Base-by-base conservation (phyloP, 1,140 invertebrate genomes). In the Nephila pilipes region DNA sequence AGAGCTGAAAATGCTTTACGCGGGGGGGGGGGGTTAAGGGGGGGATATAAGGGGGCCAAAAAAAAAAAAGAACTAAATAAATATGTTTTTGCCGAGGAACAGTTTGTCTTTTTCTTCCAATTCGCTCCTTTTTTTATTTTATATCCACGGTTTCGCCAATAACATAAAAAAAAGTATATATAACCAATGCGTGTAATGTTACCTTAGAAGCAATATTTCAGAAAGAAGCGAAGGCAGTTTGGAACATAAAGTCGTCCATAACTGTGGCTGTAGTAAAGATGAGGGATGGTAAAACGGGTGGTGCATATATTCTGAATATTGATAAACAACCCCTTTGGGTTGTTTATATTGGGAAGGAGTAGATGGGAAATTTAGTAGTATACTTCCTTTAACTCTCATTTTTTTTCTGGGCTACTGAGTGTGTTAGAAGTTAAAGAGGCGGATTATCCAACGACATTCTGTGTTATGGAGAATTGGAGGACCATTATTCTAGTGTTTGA, bases 81-180 rank as follows among this genome's bases (percentile, higher is more conserved):
- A 92, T 92, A 92, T 92, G 90, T 92, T 92, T 92, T 85, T 36
- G 57, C 80, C 5, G 29, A 85, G 90, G 90, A 92, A 85, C 90
- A 85, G 90, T 92, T 92, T 92, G 90, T 92, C 90, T 92, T 92
- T 46, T 92, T 85, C 69, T 81, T 55, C 80, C 32, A 85, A 63
- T 81, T 65, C 87, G 81, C n/a, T 38, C 32, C 12, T 69, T 69
- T 83, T 91, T 85, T 65, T 85, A 38, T 32, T 60, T n/a, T 57
- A 90, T 69, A 46, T 89, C 69, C 36, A n/a, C 18, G 18, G 55
- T 29, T 90, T 87, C 60, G 38, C 29, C 60, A 85, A 85, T 83
- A 60, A 60, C 54, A 54, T 85, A 32, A 85, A 60, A 57, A 60
- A n/a, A 85, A 55, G 57, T 58, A 57, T 32, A 60, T 58, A 36